Conservation (phyloP, 2,113 vertebrate species). For the Ibidorhyncha struthersii region DNA sequence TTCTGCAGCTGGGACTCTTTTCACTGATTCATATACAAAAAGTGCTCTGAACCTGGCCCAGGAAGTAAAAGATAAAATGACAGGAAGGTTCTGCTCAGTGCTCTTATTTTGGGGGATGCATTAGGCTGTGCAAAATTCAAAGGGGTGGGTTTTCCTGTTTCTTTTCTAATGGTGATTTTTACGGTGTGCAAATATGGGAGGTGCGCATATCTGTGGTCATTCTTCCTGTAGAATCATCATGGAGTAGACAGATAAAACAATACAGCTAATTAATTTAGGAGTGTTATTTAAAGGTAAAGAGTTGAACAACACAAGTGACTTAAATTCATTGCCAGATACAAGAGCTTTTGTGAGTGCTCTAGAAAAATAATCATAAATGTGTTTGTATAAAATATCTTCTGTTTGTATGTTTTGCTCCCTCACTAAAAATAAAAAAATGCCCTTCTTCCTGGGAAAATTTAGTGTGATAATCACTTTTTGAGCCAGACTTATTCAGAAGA, state of each 20-base stretch:
- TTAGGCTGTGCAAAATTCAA: background rate
- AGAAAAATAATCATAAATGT: background rate
- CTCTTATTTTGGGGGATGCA: background rate
- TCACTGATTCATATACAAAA: background rate
- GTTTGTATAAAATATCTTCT: background rate
- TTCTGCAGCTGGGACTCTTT: background rate
- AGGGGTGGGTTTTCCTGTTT: conserved; percentile 41
- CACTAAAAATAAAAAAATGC: background rate
- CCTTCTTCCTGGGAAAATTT: background rate
- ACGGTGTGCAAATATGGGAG: conserved; percentile 21
- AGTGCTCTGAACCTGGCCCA: background rate
- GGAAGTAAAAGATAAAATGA: background rate
- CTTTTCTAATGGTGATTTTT: conserved; percentile 10
- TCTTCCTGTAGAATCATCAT: conserved; percentile 62
- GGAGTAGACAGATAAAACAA: conserved; percentile 53
- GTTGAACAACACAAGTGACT: background rate
- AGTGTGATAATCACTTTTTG: background rate
- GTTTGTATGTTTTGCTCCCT: background rate
- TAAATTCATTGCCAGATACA: conserved; percentile 17
- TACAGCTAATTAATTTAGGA: conserved; percentile 1
- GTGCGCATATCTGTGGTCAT: background rate
- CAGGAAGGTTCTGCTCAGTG: background rate
- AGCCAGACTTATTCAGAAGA: background rate
- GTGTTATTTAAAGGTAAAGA: conserved; percentile 33
- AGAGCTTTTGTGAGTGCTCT: background rate